A percentile compares a stretch with the other conserved stretches of the same genome.
Conservation (phyloP, 2,113 vertebrate species). For the Ranitomeya imitator region DNA sequence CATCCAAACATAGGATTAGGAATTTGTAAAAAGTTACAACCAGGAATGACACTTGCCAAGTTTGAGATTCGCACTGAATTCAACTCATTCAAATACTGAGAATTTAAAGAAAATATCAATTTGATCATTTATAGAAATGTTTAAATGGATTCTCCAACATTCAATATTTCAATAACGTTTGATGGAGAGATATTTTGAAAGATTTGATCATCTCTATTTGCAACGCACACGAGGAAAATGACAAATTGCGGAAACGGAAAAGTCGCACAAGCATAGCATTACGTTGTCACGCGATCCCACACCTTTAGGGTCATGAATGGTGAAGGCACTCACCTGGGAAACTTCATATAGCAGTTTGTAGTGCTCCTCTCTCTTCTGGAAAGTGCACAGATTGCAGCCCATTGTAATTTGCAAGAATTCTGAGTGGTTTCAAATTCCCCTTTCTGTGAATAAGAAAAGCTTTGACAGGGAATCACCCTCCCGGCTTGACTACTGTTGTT, state of each 20-base stretch:
- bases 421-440: constrained; percentile 80
- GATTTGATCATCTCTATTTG: neutral
- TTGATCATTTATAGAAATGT: neutral
- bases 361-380: constrained; percentile 98
- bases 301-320: neutral
- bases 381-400: constrained; percentile 98
- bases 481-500: constrained; percentile 83
- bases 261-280: constrained; percentile 5
- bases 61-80: neutral
- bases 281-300: neutral
- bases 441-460: constrained; percentile 78
- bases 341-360: constrained; percentile 99
- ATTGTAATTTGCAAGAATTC: constrained; percentile 85
- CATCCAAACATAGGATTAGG: neutral
- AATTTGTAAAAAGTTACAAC: neutral
- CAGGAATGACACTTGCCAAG: neutral
- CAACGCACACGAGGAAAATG: neutral
- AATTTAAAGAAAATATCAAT: neutral
- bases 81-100: neutral
- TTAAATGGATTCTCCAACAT: neutral
- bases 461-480: constrained; percentile 86
- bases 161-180: neutral
- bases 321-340: constrained; percentile 88
- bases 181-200: neutral
- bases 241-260: neutral